Evolutionary conservation across 2,113 vertebrate species (phyloP), one percentile per base, ranked within the genome.

Genomic region (Smithornis capensis): DNA sequence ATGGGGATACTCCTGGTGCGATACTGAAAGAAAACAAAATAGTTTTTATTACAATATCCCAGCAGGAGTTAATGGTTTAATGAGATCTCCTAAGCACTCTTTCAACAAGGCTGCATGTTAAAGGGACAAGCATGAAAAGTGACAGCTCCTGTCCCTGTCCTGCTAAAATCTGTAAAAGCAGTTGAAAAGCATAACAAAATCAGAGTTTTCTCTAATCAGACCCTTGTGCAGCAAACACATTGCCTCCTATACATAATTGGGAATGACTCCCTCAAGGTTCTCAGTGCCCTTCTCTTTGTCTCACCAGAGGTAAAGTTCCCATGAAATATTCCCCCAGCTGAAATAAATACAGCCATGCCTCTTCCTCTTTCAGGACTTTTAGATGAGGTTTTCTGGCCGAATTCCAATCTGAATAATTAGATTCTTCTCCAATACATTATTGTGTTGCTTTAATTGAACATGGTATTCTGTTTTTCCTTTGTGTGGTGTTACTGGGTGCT

Each of bases 1-100:
- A 99, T 97, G 4, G 99, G 97, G 17, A 98, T 98, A 45, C 98
- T 99, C 95, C 98, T 99, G 91, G 99, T 99, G 92, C 99, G 99
- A 95, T 99, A 99, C 99, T 99, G 95, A 53, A 85, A 97, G 92
- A 47, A 68, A 89, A 69, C 17, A 89, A 57, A 81, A 37, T 2
- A 5, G 8, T 3, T 93, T 73, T 79, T 47, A 42, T 80, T 93
- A 70, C 38, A 35, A 37, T 60, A 45, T 33, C 25, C 24, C 56
- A 60, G 60, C 42, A 78, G 69, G 77, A 92, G 77, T 49, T 37
- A 40, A 50, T 28, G 75, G 53, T 45, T 89, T 57, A 71, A 67
- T 81, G 83, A 92, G 42, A 59, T n/a, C 37, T 90, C 76, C 44
- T 60, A 81, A 83, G 21, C 57, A 40, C 44, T 86, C 50, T 74